Base-by-base conservation (phyloP, 2,888 invertebrate species). In the Diaperis boleti region DNA sequence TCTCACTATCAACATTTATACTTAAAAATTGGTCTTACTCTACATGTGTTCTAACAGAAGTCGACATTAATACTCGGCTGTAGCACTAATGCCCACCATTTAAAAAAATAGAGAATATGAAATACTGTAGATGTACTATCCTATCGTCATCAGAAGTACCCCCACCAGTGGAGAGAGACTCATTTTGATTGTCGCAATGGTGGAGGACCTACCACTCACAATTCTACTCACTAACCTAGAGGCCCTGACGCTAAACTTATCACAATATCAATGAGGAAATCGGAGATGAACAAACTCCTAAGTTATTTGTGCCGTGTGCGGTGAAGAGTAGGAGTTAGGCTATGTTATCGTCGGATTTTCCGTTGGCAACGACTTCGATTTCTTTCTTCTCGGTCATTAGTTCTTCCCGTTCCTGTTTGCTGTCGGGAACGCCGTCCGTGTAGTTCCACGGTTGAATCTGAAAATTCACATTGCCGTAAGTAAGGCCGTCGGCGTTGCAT, bases 391-490 rank as follows among this genome's bases (percentile, higher is more conserved):
- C 61, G 7, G 55, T 68, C 72, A 76, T 72, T 10, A 75, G 64
- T 50, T 72, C 74, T 22, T 69, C 67, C 45, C 77, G 78, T 64
- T 81, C 78, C 39, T 33, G 78, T 42, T 77, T 78, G 1, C 67
- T 70, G 14, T 61, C 70, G 22, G 62, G 69, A 0, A 71, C 65
- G 10, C 72, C 72, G 18, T 82, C 79, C 0, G 81, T 76, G 73
- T 84, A 83, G 71, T 85, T 85, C 85, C 85, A 85, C 2, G 83
- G 70, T 68, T 85, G 85, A 59, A 80, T 76, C 80, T 80, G 57
- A 6, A 20, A 20, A 20, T 20, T 20, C 6, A 20, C 4, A 4
- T 20, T 4, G 3, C 20, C 20, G n/a, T n/a, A n/a, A n/a, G n/a
- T n/a, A n/a, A n/a, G n/a, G n/a, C n/a, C n/a, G n/a, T 6, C 20